A percentile compares a stretch with the other conserved stretches of the same genome.
Evolutionary conservation across 2,797 vertebrate species (phyloP).

Genomic region (Mormyrus hasselquistii): DNA sequence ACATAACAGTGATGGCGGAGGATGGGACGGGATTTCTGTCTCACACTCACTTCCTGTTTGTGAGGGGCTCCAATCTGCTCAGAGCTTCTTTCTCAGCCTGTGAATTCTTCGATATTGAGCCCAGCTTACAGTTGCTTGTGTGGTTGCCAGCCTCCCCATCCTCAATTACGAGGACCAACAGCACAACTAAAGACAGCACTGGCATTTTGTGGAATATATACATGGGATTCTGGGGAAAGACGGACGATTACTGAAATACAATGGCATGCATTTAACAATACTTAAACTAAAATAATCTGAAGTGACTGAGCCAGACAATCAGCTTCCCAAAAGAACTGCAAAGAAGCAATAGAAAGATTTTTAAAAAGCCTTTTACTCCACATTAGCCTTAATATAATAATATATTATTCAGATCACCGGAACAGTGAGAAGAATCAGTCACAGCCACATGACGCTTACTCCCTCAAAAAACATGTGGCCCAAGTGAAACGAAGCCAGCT

Average conservation of each 20-base stretch:
- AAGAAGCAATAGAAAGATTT: neutral
- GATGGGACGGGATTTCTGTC: neutral
- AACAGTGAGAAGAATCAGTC: neutral
- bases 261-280: neutral
- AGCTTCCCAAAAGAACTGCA: neutral
- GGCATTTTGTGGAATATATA: conserved; percentile 14
- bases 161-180: conserved; percentile 45
- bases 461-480: neutral
- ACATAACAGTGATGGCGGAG: neutral
- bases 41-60: conserved; percentile 50
- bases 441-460: neutral
- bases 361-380: neutral
- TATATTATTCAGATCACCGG: neutral
- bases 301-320: neutral
- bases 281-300: neutral
- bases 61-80: conserved; percentile 49
- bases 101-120: neutral
- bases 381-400: neutral
- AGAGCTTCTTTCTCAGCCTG: conserved; percentile 35
- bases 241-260: neutral
- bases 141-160: conserved; percentile 28
- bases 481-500: neutral
- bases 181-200: conserved; percentile 43
- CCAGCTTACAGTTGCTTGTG: conserved; percentile 50
- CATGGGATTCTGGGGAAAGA: conserved; percentile 19